Evolutionary conservation across 2,797 vertebrate species (phyloP), one percentile per base, ranked within the genome.

Genomic region (Halcyon badia): DNA sequence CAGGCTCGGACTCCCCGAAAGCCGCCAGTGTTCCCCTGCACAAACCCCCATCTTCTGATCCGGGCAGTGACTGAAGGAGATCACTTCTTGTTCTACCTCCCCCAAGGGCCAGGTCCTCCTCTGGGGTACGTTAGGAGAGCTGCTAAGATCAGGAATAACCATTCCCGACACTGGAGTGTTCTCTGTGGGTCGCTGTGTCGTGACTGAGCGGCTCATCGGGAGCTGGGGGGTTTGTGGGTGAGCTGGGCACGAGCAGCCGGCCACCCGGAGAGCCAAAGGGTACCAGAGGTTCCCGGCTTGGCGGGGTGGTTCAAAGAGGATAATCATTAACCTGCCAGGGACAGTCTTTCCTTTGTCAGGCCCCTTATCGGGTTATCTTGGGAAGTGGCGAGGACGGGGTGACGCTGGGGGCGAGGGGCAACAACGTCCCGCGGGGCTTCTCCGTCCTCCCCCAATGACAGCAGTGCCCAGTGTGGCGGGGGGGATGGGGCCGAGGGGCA

Each of bases 261-360:
- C 49, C 82, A 35, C 9, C 62, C 41, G 16, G 31, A 76, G 71
- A 84, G 87, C 90, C 85, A 96, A 95, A 96, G 95, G 83, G 90
- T 86, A 56, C 3, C 4, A 2, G 61, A 93, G 86, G 62, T 96
- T 79, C 75, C 76, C n/a, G 31, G 89, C 81, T 65, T 91, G 94
- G 72, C 62, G 1, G 37, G 28, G 44, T 90, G 83, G 89, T 78
- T 94, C 77, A 18, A 11, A 17, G 65, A 77, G 57, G 83, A 86
- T 95, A 96, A 97, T 96, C 44, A 97, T 97, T 97, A 97, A 96
- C 94, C 48, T 69, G 88, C 76, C 62, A 72, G 86, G 86, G 95
- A 96, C 66, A 96, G 78, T 31, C 57, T 65, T 41, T 56, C 87
- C 78, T 96, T 96, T 95, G 94, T 92, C 65, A 66, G 75, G 33